Conservation (phyloP, 2,888 invertebrate genomes). For the Biston betularia region DNA sequence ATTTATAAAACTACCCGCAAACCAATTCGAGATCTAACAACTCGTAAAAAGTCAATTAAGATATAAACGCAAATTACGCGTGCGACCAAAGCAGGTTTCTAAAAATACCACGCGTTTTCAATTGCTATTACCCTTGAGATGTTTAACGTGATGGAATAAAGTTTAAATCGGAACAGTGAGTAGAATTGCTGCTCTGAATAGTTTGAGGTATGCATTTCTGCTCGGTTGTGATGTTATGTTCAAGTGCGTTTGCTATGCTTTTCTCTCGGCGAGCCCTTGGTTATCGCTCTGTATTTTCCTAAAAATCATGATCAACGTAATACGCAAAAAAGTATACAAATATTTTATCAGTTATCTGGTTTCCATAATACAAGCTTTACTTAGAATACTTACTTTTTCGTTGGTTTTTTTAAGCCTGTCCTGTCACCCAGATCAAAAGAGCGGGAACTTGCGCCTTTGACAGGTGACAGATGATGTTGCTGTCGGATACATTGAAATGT, state of each 20-base stretch:
- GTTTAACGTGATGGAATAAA: conserved; percentile 12
- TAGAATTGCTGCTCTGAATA: background rate
- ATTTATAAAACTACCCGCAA: conserved; percentile 72
- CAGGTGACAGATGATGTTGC: too few species aligned
- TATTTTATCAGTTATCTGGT: too few species aligned
- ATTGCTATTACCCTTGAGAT: conserved; percentile 4
- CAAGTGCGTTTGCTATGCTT: background rate
- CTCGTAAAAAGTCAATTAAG: conserved; percentile 82
- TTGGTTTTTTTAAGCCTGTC: too few species aligned
- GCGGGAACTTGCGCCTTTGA: too few species aligned
- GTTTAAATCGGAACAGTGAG: conserved; percentile 22
- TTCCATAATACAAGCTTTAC: too few species aligned
- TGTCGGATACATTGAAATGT: too few species aligned
- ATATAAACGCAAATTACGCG: conserved; percentile 71
- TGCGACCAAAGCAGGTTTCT: conserved; percentile 50
- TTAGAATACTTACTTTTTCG: too few species aligned
- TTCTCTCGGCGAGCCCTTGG: conserved; percentile 6
- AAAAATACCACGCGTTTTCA: conserved; percentile 31
- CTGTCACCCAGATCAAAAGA: too few species aligned
- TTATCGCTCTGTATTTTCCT: background rate
- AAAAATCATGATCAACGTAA: background rate
- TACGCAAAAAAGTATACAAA: too few species aligned
- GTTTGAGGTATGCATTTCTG: background rate
- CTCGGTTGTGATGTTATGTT: conserved; percentile 29
- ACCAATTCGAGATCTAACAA: conserved; percentile 74